Evolutionary conservation across 2,888 invertebrate genomes (phyloP), one percentile per base, ranked within the genome.

Genomic region (Periphyllus acericola): DNA sequence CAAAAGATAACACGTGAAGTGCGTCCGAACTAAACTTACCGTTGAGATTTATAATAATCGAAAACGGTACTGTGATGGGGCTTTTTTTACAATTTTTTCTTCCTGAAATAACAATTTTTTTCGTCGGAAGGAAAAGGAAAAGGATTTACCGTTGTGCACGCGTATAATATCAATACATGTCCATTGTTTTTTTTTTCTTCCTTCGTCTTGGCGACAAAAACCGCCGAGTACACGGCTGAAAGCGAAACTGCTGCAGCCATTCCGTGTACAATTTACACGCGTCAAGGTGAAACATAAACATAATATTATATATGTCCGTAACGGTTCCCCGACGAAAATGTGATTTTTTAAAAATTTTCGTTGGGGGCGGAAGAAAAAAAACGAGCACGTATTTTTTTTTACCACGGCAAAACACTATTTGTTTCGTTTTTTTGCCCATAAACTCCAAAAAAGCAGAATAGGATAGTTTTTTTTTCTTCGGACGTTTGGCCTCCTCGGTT

Each of bases 221-320:
- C 75, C 55, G n/a, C n/a, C n/a, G n/a, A n/a, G 83, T 83, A 21
- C 46, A 14, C 32, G 72, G 36, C 32, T 68, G 46, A 84, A 76
- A 84, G 76, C 46, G 66, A 84, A 84, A 84, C 40, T 76, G 84
- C 40, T 76, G 84, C 66, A 40, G 76, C 76, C 66, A 83, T 72
- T 34, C 17, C 29, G 25, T 14, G 25, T 79, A 17, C 72, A 25
- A 21, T 46, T 14, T 17, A 46, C 46, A 9, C 4, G 3, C 52
- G 19, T 36, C 17, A 29, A 34, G 66, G 81, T 84, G 68, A 21
- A 3, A 3, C 14, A 25, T 14, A 40, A 21, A 6, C 14, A 25
- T 17, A 5, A 46, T 21, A 60, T 19, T 71, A 8, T 34, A 71
- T 76, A 46, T 9, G 11, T 5, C 0, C 46, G 46, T 46, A 46